phyloP scores from a whole-genome alignment of 2,888 invertebrate species.

The Subacronicta megacephala region DNA sequence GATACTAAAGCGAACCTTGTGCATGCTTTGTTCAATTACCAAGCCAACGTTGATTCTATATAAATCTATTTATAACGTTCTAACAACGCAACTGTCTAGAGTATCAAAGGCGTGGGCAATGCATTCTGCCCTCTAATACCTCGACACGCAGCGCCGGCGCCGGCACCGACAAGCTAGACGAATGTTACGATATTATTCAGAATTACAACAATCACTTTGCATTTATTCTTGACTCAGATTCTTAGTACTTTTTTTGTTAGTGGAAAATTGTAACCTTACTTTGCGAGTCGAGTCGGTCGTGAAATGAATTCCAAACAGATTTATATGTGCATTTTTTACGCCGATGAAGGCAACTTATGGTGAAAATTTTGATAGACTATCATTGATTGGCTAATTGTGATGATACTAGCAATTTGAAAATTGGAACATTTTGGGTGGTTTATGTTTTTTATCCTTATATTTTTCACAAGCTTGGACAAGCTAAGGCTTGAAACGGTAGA shows the following conservation, averaged over 20 bases:
- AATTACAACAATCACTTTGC: conserved; percentile 31
- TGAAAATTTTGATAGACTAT: too few species aligned
- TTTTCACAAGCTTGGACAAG: too few species aligned
- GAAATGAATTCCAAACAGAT: not conserved
- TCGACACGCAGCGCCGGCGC: not conserved
- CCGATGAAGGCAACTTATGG: too few species aligned
- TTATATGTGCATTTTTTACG: too few species aligned
- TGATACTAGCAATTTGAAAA: too few species aligned
- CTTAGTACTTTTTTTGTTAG: conserved; percentile 3
- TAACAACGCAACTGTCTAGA: conserved; percentile 1
- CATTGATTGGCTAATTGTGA: too few species aligned
- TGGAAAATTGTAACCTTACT: not conserved
- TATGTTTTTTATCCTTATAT: too few species aligned
- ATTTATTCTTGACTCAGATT: conserved; percentile 7
- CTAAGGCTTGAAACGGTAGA: too few species aligned
- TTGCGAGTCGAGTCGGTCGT: not conserved
- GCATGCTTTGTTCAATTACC: too few species aligned
- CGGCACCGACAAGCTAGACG: conserved; percentile 32
- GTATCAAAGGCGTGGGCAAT: not conserved
- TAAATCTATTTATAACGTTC: not conserved
- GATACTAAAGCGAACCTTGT: too few species aligned
- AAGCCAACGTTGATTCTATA: too few species aligned
- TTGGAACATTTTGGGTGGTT: too few species aligned
- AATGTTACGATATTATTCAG: conserved; percentile 38
- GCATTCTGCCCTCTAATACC: conserved; percentile 3